Evolutionary conservation across 1,140 invertebrate species (phyloP).

Genomic region (Drosophila sp.): DNA sequence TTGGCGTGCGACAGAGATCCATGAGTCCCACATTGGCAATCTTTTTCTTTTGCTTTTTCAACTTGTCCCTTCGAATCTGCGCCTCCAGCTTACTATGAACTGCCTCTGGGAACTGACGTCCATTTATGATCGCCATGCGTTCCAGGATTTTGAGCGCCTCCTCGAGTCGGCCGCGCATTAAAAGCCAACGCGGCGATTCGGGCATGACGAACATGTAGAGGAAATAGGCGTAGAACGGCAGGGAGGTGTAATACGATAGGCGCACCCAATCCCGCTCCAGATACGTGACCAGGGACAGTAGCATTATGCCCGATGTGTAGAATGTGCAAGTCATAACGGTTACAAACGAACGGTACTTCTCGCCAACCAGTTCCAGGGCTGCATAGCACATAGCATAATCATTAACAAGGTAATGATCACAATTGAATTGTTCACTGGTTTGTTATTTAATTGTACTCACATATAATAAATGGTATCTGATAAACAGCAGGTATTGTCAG

Average conservation of each 20-base stretch:
- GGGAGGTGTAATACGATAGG: slow-evolving; percentile 91
- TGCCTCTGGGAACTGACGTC: slow-evolving; percentile 89
- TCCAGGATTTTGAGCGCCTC: slow-evolving; percentile 92
- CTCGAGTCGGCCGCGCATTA: slow-evolving; percentile 91
- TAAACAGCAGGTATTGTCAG: slow-evolving; percentile 96
- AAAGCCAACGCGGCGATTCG: slow-evolving; percentile 93
- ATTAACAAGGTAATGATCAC: neutral
- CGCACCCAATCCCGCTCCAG: slow-evolving; percentile 92
- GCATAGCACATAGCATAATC: slow-evolving; percentile 66
- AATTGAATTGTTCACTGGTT: no score
- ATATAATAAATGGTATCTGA: slow-evolving; percentile 97
- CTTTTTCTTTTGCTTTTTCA: slow-evolving; percentile 86
- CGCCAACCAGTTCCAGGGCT: slow-evolving; percentile 95
- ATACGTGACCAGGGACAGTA: slow-evolving; percentile 92
- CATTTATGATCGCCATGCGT: slow-evolving; percentile 90
- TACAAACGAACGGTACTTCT: slow-evolving; percentile 95
- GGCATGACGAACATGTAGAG: slow-evolving; percentile 94
- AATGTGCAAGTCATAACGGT: slow-evolving; percentile 96
- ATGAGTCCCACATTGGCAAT: slow-evolving; percentile 88
- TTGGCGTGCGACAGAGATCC: slow-evolving; percentile 91
- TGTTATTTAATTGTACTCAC: slow-evolving; percentile 86
- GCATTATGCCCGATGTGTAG: slow-evolving; percentile 93
- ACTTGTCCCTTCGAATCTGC: slow-evolving; percentile 83
- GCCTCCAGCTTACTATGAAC: slow-evolving; percentile 90
- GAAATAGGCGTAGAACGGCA: slow-evolving; percentile 93